Conservation (phyloP, 2,888 invertebrate species). For the Eristalinus aeneus region DNA sequence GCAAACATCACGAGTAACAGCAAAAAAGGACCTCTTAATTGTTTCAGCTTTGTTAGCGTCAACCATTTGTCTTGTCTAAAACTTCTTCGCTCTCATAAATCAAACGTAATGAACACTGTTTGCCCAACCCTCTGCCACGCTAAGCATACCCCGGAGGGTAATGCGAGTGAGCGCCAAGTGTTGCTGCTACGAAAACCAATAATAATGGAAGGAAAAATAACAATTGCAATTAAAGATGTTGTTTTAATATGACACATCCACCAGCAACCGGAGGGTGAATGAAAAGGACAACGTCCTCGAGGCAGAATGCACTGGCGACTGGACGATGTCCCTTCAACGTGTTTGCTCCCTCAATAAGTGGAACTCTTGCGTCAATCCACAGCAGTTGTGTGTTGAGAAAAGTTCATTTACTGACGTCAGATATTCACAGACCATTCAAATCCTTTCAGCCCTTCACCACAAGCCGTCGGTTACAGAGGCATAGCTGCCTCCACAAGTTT, state of each 20-base stretch:
- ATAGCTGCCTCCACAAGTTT: not conserved
- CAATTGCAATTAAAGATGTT: conserved; percentile 65
- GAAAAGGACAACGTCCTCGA: not conserved
- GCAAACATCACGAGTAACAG: not conserved
- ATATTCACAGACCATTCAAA: not conserved
- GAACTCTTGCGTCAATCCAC: not conserved
- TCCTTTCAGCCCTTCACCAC: not conserved
- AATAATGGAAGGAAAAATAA: conserved; percentile 23
- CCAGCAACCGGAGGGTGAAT: conserved; percentile 14
- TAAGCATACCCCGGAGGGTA: conserved; percentile 31
- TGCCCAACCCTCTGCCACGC: conserved; percentile 14
- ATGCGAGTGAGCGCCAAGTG: conserved; percentile 4
- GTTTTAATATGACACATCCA: conserved; percentile 44
- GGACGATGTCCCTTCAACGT: not conserved
- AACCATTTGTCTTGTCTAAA: conserved; percentile 70
- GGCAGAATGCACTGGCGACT: not conserved
- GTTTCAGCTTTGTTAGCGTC: conserved; percentile 69
- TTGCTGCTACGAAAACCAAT: conserved; percentile 28
- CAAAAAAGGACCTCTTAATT: conserved; percentile 56
- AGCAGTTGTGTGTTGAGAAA: not conserved
- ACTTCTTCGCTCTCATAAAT: conserved; percentile 66
- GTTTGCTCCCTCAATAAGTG: not conserved
- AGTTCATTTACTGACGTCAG: not conserved
- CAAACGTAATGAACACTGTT: conserved; percentile 65
- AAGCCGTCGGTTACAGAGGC: not conserved